These are phyloP conservation scores for Scytalopus superciliaris DNA, from an alignment of 2,113 vertebrate genomes.

Conservation along the genomic window DNA sequence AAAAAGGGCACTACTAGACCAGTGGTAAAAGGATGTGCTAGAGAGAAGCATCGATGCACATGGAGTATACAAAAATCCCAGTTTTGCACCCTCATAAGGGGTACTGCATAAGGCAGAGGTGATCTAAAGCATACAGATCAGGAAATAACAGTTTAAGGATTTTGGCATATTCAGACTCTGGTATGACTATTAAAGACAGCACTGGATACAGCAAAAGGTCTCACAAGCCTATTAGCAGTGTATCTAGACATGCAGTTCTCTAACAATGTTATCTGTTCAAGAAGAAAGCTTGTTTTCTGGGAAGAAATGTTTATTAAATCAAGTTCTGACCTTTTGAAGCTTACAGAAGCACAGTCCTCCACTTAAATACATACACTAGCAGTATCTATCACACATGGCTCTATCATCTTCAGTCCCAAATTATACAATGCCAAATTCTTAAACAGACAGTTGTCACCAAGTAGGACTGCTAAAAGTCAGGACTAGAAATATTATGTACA, in stretches of 20 bases:
- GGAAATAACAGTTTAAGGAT: not conserved
- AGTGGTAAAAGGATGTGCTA: not conserved
- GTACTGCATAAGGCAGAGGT: not conserved
- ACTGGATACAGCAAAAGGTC: not conserved
- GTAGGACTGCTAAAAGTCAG: not conserved
- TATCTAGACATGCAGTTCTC: slow-evolving; percentile 9
- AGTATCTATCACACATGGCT: not conserved
- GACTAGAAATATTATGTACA: not conserved
- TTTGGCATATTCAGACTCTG: not conserved
- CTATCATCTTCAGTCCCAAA: not conserved
- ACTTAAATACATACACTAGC: not conserved
- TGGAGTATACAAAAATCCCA: not conserved
- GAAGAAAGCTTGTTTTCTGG: slow-evolving; percentile 35
- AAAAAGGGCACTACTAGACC: not conserved
- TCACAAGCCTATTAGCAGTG: slow-evolving; percentile 25
- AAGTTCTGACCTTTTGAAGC: slow-evolving; percentile 31
- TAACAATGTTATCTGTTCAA: slow-evolving; percentile 4
- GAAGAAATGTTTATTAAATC: slow-evolving; percentile 51
- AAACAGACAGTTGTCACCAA: not conserved
- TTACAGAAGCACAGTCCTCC: not conserved
- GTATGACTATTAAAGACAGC: not conserved
- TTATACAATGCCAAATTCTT: not conserved
- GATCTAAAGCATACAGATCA: not conserved
- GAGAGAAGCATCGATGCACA: not conserved
- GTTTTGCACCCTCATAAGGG: not conserved